These are phyloP conservation scores for Teleiodes luculella DNA, from an alignment of 2,888 invertebrate species.

Conservation along the genomic window DNA sequence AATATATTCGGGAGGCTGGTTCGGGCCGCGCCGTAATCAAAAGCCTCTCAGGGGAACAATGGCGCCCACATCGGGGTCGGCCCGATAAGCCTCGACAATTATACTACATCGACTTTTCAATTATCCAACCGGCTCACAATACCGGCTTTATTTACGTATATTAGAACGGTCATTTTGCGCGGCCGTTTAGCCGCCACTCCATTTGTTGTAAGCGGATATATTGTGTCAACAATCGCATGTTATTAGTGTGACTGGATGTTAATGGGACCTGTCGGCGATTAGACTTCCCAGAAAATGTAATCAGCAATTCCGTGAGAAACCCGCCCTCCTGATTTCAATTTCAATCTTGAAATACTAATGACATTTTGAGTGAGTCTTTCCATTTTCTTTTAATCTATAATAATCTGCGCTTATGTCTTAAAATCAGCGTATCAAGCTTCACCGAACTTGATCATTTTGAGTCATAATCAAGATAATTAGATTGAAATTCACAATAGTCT, in stretches of 20 bases:
- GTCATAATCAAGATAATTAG: no score
- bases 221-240: background rate
- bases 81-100: conserved; percentile 77
- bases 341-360: no score
- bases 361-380: no score
- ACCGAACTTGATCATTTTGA: no score
- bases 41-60: conserved; percentile 77
- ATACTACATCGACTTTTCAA: conserved; percentile 79
- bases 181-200: conserved; percentile 46
- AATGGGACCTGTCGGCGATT: background rate
- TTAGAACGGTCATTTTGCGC: conserved; percentile 73
- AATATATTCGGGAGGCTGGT: conserved; percentile 67
- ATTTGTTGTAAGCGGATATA: conserved; percentile 4
- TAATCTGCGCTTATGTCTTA: no score
- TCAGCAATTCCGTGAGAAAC: no score
- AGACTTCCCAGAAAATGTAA: no score
- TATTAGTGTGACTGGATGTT: background rate
- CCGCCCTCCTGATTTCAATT: no score
- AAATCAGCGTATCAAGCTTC: no score
- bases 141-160: conserved; percentile 74
- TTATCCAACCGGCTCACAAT: conserved; percentile 74
- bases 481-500: no score
- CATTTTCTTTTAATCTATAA: no score
- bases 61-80: conserved; percentile 73
- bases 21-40: conserved; percentile 69